Evolutionary conservation across 2,113 vertebrate species (phyloP).

Genomic region (Hassar affinis): DNA sequence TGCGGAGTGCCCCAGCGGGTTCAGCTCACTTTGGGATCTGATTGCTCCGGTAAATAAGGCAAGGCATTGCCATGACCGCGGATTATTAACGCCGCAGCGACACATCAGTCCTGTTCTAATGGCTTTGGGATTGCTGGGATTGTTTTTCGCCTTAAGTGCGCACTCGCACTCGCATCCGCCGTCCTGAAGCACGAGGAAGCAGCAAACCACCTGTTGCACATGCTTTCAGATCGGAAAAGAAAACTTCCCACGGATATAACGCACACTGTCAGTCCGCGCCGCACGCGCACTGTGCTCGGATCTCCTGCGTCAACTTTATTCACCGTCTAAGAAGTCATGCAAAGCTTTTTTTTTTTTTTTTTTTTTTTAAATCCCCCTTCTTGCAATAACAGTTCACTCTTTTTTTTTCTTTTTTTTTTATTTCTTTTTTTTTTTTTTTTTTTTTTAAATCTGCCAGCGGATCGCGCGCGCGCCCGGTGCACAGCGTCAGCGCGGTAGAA

Average conservation of each 20-base stretch:
- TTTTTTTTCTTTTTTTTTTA: no score
- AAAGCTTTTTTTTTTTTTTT: not conserved
- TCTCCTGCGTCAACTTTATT: not conserved
- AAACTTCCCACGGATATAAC: slow-evolving; percentile 51
- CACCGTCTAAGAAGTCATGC: not conserved
- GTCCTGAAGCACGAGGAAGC: slow-evolving; percentile 36
- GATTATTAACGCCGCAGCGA: not conserved
- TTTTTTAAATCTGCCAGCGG: slow-evolving; percentile 31
- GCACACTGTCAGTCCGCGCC: not conserved
- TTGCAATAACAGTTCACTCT: no score
- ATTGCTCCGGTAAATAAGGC: not conserved
- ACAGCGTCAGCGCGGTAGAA: slow-evolving; percentile 61
- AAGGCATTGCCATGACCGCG: not conserved
- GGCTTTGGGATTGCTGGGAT: not conserved
- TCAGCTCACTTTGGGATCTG: not conserved
- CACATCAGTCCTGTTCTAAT: not conserved
- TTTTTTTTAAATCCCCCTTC: not conserved
- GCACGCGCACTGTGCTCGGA: not conserved
- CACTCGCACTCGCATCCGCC: slow-evolving; percentile 34
- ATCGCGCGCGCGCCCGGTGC: slow-evolving; percentile 62
- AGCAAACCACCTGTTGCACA: slow-evolving; percentile 63
- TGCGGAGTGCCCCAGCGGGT: not conserved
- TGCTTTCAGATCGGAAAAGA: slow-evolving; percentile 25
- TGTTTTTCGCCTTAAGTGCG: not conserved
- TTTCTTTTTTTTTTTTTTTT: not conserved